These are phyloP conservation scores for Platysternon megacephalum DNA, from an alignment of 2,113 vertebrate species.

Conservation along the genomic window DNA sequence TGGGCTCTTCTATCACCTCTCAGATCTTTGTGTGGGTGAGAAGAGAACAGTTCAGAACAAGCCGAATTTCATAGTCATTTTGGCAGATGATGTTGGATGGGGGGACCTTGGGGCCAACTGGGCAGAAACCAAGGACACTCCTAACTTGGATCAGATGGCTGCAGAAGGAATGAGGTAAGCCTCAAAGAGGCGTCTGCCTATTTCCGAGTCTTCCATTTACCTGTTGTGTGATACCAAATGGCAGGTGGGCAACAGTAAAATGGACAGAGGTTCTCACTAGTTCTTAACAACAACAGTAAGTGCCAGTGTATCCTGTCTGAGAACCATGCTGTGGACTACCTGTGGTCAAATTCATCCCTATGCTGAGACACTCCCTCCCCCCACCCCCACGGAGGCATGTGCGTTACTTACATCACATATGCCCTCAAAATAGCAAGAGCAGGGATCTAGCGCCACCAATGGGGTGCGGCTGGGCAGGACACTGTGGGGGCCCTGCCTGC, in stretches of 20 bases:
- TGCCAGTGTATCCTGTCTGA: neutral
- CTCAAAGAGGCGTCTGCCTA: neutral
- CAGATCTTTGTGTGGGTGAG: neutral
- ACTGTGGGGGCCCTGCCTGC: neutral
- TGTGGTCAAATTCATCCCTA: neutral
- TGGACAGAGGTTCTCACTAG: neutral
- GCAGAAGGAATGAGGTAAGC: constrained; percentile 87
- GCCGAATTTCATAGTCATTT: constrained; percentile 92
- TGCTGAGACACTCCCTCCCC: too few relatives aligned
- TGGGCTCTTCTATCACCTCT: constrained; percentile 69
- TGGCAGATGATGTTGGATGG: constrained; percentile 97
- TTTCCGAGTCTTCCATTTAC: neutral
- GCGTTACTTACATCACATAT: neutral
- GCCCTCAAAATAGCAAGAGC: neutral
- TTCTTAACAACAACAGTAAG: neutral
- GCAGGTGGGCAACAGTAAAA: neutral
- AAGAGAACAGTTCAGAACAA: constrained; percentile 22
- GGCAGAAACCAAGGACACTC: constrained; percentile 81
- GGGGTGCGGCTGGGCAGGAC: neutral
- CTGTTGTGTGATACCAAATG: neutral
- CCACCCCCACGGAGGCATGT: neutral
- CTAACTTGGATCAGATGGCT: constrained; percentile 87
- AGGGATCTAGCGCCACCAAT: neutral
- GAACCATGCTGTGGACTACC: neutral
- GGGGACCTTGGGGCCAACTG: constrained; percentile 91